Evolutionary conservation across 30 jellyfish, hydroid and myxozoan species (phyloP), one percentile per base, ranked within the genome.

Genomic region (Haliclystus octoradiatus): DNA sequence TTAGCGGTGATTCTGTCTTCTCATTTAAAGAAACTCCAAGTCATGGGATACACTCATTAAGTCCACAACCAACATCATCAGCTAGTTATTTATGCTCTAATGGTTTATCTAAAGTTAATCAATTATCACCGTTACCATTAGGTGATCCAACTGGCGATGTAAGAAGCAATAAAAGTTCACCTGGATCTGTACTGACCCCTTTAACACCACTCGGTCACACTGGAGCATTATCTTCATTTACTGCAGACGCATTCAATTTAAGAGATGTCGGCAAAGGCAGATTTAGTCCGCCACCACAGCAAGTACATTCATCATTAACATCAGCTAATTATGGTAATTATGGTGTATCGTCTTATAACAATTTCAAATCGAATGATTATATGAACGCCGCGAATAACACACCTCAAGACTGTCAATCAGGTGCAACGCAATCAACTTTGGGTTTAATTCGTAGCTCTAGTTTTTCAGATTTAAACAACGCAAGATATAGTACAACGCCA

Each of bases 121-220:
- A 87, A 0, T 83, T 91, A 5, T 93, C 99, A 22, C 86, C 99
- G 46, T 69, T 91, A 49, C 76, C 69, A 13, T 92, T 91, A 53
- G 89, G 85, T 28, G 80, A 70, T 65, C 61, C 69, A 9, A 73
- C 95, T 33, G 88, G 95, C 30, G 22, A 83, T 31, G 71, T 84
- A 63, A 82, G 79, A 33, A 82, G 94, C 84, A 95, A 91, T 53
- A 82, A 91, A 50, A 78, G 93, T 2, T 91, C 99, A 28, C 99
- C 99, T 23, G 69, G 80, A 69, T 77, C 95, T 70, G 93, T 91
- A 80, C 74, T 91, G 63, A 74, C 99, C 50, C 99, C 99, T 24
- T 63, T 91, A 12, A 91, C 99, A 57, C 99, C 99, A 19, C 80
- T 91, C 49, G 93, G 95, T 29, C 90, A 82, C 23, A 95, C 78